A percentile compares a stretch with the other conserved stretches of the same genome.
These are phyloP conservation scores for Pyrgilauda ruficollis DNA, from an alignment of 2,113 vertebrate genomes.

Conservation along the genomic window DNA sequence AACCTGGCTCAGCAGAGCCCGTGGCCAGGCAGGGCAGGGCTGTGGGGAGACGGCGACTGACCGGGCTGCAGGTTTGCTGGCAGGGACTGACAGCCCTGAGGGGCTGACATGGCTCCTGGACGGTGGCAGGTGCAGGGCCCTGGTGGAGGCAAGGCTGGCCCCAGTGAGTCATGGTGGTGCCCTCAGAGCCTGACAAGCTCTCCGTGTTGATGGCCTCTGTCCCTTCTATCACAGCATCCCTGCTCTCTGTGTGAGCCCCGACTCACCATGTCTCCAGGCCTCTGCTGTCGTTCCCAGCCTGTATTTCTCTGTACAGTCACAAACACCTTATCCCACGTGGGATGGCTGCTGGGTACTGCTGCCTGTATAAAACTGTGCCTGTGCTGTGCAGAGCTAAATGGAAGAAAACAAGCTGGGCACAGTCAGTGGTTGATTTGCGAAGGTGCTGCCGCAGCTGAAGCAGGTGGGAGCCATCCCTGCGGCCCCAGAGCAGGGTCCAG, in stretches of 20 bases:
- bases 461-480: accelerated
- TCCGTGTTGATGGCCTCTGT: accelerated
- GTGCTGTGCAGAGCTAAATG: background rate
- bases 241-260: accelerated
- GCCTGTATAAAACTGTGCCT: background rate
- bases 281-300: accelerated
- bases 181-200: background rate
- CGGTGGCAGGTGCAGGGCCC: accelerated
- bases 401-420: background rate
- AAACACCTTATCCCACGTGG: background rate
- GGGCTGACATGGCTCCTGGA: background rate
- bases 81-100: too few species aligned
- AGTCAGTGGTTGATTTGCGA: accelerated
- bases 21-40: accelerated
- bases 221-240: accelerated
- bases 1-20: background rate
- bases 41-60: background rate
- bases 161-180: background rate
- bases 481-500: background rate
- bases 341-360: background rate
- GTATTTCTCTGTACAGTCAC: background rate
- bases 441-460: accelerated
- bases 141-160: background rate
- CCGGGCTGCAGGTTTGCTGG: accelerated
- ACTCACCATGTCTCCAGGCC: accelerated